Conservation (phyloP, 2,113 vertebrate genomes). For the Polyodon spathula region DNA sequence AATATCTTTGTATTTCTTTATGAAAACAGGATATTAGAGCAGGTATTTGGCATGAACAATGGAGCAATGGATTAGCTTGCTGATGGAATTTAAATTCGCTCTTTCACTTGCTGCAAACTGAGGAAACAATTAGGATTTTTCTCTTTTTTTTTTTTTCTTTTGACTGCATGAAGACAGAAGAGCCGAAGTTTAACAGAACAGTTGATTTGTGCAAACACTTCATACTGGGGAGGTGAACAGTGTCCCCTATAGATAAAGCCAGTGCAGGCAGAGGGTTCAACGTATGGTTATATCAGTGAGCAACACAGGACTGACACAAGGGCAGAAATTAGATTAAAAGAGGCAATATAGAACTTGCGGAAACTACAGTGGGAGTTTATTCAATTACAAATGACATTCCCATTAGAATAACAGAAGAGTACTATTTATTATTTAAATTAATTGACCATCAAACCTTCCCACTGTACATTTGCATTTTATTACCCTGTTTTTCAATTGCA, state of each 20-base stretch:
- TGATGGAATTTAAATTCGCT: neutral
- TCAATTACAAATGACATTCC: conserved; percentile 31
- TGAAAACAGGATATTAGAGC: conserved; percentile 34
- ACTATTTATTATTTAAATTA: conserved; percentile 70
- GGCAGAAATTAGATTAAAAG: conserved; percentile 43
- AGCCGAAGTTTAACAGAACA: conserved; percentile 16
- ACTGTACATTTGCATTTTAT: conserved; percentile 71
- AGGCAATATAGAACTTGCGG: conserved; percentile 29
- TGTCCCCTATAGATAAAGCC: neutral
- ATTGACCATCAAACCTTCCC: conserved; percentile 78
- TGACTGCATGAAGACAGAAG: conserved; percentile 36
- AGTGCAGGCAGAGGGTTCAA: neutral
- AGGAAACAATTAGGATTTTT: too few species aligned
- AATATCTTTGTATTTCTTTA: conserved; percentile 31
- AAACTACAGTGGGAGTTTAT: conserved; percentile 30
- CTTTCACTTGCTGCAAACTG: neutral
- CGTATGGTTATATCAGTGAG: conserved; percentile 28
- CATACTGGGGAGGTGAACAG: too few species aligned
- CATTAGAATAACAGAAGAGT: conserved; percentile 28
- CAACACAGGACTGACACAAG: conserved; percentile 30
- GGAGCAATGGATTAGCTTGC: conserved; percentile 1
- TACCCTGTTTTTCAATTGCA: conserved; percentile 68
- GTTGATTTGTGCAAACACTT: conserved; percentile 22
- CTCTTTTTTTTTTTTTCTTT: neutral
- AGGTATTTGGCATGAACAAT: conserved; percentile 24